Evolutionary conservation across 2,888 invertebrate species (phyloP), one percentile per base, ranked within the genome.

Genomic region (Allygus modestus): DNA sequence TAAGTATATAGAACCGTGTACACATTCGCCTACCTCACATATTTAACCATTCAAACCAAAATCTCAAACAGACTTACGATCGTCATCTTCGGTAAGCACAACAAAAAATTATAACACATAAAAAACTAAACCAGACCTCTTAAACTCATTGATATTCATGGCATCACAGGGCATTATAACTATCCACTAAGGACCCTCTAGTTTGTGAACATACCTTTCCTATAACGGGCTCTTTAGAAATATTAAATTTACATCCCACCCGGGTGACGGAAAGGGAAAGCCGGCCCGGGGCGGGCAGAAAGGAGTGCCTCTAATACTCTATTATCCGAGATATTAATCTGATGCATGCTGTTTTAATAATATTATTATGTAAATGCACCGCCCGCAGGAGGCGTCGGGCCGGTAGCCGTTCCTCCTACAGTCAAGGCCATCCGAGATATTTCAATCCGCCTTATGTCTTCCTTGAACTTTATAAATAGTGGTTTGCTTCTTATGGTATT

Each of bases 321-420:
- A 46, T 77, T 77, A 79, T 79, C 79, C 58, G 15, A 54, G 79
- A 79, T 58, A 58, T 54, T 58, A 51, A 79, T 51, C 79, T 79
- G 79, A 79, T 58, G 79, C 79, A 58, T 79, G 79, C 79, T 79
- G 79, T 79, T 79, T 79, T 79, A 58, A 79, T 79, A 58, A 79
- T 79, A 79, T 58, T 79, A 79, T 79, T 58, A 79, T 79, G 79
- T 79, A 79, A 79, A 79, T 79, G 51, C 20, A 1, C 31, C 7
- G 20, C 26, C 75, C 46, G 75, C 75, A 28, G 75, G 75, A 23
- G 43, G n/a, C 15, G 43, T 31, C 15, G 31, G 20, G 61, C n/a
- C 69, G 20, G 33, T 71, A 41, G 33, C 41, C 41, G 37, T 20
- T 33, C 37, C 23, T 37, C 71, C 71, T 41, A 71, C 71, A 1